phyloP scores from a whole-genome alignment of 2,113 vertebrate genomes.

The Stercorarius parasiticus region DNA sequence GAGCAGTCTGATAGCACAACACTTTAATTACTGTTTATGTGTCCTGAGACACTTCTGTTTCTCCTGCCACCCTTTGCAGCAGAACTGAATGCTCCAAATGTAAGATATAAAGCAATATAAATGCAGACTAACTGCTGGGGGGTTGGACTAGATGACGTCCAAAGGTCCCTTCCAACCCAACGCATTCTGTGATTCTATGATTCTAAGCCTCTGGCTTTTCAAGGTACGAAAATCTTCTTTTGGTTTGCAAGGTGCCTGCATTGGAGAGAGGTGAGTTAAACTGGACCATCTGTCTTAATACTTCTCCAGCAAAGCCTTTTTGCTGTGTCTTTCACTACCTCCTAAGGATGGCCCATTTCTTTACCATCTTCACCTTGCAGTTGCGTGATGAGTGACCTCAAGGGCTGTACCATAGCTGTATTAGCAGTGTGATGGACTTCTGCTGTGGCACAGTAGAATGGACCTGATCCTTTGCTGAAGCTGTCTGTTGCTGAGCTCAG shows the following conservation, averaged over 20 bases:
- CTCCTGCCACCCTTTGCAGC: not conserved
- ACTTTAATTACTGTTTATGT: not conserved
- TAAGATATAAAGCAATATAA: not conserved
- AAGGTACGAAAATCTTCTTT: not conserved
- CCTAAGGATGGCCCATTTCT: not conserved
- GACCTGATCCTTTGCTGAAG: not conserved
- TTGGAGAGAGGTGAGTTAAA: accelerated
- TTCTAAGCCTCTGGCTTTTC: not conserved
- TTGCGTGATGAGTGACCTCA: not conserved
- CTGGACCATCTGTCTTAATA: accelerated
- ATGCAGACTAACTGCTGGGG: not conserved
- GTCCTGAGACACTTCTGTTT: not conserved
- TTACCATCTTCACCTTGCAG: not conserved
- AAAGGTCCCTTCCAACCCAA: too few relatives aligned
- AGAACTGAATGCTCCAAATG: not conserved
- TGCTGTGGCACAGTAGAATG: not conserved
- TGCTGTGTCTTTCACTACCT: not conserved
- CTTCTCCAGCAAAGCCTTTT: not conserved
- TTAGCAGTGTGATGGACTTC: not conserved
- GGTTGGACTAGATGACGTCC: too few relatives aligned
- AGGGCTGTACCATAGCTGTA: not conserved
- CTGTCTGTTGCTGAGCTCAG: not conserved
- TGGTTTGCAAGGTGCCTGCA: accelerated
- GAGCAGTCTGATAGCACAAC: not conserved
- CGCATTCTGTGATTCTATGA: too few relatives aligned